Conservation (phyloP, 2,888 invertebrate genomes). For the Rhopalosiphum nymphaeae region DNA sequence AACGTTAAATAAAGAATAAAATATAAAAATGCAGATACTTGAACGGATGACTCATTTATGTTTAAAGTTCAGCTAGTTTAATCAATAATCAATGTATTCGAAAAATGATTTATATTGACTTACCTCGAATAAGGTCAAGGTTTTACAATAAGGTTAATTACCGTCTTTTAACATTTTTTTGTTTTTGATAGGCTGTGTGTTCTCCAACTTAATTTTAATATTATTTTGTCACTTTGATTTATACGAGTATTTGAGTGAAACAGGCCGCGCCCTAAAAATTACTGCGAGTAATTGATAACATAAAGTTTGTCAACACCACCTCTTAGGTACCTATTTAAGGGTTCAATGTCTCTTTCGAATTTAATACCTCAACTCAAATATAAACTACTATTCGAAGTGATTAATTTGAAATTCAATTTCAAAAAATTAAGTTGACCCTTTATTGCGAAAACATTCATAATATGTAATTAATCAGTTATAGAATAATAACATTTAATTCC, state of each 20-base stretch:
- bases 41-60: neutral
- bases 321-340: neutral
- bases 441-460: neutral
- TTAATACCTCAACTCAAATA: neutral
- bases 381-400: neutral
- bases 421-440: neutral
- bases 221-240: too few species aligned
- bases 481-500: neutral
- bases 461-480: neutral
- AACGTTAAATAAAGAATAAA: neutral
- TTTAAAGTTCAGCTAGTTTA: too few species aligned
- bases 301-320: neutral
- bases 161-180: neutral
- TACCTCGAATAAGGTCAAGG: neutral
- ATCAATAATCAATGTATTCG: neutral
- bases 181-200: neutral
- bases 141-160: neutral
- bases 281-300: neutral
- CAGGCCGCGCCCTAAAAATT: neutral
- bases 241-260: too few species aligned
- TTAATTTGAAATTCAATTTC: neutral
- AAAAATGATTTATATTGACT: neutral
- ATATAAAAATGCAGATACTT: neutral
- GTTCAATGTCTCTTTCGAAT: neutral
- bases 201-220: neutral